These are phyloP conservation scores for Atethmia centrago DNA, from an alignment of 2,888 invertebrate species.

Conservation along the genomic window DNA sequence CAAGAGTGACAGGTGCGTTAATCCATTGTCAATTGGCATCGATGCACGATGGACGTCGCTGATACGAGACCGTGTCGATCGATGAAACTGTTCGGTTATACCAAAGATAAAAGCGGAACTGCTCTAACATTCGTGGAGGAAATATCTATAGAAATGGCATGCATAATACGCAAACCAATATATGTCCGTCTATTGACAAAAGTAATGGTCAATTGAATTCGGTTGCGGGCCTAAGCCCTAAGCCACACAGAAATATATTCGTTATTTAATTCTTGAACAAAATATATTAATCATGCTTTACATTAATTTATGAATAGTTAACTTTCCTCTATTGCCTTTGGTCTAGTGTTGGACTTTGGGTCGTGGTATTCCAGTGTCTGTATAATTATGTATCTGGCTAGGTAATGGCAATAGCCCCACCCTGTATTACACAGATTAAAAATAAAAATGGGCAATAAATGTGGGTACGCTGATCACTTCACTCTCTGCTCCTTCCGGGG, in stretches of 20 bases:
- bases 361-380: too few relatives aligned
- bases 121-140: neutral
- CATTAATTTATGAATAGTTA: too few relatives aligned
- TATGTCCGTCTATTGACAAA: neutral
- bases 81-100: conserved; percentile 14
- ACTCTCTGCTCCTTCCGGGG: too few relatives aligned
- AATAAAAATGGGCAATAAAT: too few relatives aligned
- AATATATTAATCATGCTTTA: too few relatives aligned
- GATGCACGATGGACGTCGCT: conserved; percentile 12
- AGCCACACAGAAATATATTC: neutral
- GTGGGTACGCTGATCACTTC: too few relatives aligned
- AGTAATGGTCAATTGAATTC: conserved; percentile 1
- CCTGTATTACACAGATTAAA: too few relatives aligned
- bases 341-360: too few relatives aligned
- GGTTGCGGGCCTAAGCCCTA: neutral
- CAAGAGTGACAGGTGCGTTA: conserved; percentile 30
- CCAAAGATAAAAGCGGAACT: conserved; percentile 15
- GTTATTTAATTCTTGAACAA: too few relatives aligned
- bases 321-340: too few relatives aligned
- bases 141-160: conserved; percentile 3
- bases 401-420: too few relatives aligned
- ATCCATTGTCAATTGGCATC: conserved; percentile 29
- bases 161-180: conserved; percentile 3
- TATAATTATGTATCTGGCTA: too few relatives aligned
- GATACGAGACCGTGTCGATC: conserved; percentile 29